Base-by-base conservation (phyloP, 2,113 vertebrate species). In the Uria aalge region DNA sequence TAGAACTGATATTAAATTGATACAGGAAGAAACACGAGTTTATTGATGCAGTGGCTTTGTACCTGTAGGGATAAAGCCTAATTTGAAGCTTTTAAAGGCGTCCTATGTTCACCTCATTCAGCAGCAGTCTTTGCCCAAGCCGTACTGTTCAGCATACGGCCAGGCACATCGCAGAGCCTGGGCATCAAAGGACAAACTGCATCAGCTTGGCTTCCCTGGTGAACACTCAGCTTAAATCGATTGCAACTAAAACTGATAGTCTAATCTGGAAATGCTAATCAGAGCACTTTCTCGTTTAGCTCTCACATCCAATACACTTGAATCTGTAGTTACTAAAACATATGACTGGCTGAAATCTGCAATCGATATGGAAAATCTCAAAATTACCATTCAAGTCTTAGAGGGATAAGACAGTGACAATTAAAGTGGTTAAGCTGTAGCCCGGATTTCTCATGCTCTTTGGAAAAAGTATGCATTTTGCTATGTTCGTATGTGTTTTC, bases 71-170 rank as follows among this genome's bases (percentile, higher is more conserved):
- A 82, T 83, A 72, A 85, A 79, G 6, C 16, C 63, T 52, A 67
- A 87, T 50, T 32, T 36, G n/a, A 92, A 67, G 21, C 26, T 85
- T 74, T 76, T 30, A 86, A 87, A 81, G 38, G 17, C 47, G 36
- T 41, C 10, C 8, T 66, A 11, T 15, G 24, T 5, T 56, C 32
- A 55, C 13, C 11, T 45, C 30, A 60, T 12, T 63, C 38, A 71
- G 69, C 32, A 59, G 3, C 4, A 41, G 27, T 4, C 26, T 52
- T 34, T 69, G 57, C 36, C 30, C 75, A 71, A 95, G 13, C 11
- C 5, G 1, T 7, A 52, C 6, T 40, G 43, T 12, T 69, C 43
- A 72, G 38, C 24, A 8, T 3, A 26, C 0, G 59, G 38, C 40
- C 34, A 43, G 52, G 21, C 10, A 41, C 32, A 19, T 38, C 4